A percentile compares a stretch with the other conserved stretches of the same genome.
These are phyloP conservation scores for Apogon talboti DNA, from an alignment of 2,797 vertebrate genomes.

Conservation along the genomic window DNA sequence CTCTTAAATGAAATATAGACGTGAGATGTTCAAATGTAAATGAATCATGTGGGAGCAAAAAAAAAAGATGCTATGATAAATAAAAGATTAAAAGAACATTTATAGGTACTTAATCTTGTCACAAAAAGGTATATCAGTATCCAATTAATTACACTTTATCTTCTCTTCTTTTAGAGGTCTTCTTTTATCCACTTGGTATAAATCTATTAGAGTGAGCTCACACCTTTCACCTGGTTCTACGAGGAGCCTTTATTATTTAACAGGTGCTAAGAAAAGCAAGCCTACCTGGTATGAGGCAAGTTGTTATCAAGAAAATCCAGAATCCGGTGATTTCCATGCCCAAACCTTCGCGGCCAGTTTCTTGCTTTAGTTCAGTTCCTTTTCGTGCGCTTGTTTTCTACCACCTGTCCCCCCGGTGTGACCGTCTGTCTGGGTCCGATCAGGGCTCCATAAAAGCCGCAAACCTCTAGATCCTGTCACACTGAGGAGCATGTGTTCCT, in stretches of 20 bases:
- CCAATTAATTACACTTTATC: no score
- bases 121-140: no score
- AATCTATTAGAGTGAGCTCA: neutral
- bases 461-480: slow-evolving; percentile 1
- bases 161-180: no score
- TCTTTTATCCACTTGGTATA: neutral
- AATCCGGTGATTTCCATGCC: slow-evolving; percentile 72
- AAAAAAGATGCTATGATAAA: no score
- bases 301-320: slow-evolving; percentile 76
- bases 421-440: slow-evolving; percentile 22
- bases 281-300: slow-evolving; percentile 72
- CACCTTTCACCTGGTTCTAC: neutral
- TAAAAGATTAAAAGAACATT: no score
- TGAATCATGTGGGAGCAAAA: no score
- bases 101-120: no score
- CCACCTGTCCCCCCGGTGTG: slow-evolving; percentile 30
- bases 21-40: no score
- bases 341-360: slow-evolving; percentile 66
- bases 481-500: neutral
- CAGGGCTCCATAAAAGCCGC: slow-evolving; percentile 33
- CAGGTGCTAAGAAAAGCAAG: neutral
- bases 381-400: slow-evolving; percentile 35
- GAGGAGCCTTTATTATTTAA: neutral
- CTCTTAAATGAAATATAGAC: no score
- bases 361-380: slow-evolving; percentile 56